Percentiles rank a stretch among this genome's conserved stretches.
Evolutionary conservation across 2,797 vertebrate species (phyloP).

Genomic region (Syndactyla subalaris): DNA sequence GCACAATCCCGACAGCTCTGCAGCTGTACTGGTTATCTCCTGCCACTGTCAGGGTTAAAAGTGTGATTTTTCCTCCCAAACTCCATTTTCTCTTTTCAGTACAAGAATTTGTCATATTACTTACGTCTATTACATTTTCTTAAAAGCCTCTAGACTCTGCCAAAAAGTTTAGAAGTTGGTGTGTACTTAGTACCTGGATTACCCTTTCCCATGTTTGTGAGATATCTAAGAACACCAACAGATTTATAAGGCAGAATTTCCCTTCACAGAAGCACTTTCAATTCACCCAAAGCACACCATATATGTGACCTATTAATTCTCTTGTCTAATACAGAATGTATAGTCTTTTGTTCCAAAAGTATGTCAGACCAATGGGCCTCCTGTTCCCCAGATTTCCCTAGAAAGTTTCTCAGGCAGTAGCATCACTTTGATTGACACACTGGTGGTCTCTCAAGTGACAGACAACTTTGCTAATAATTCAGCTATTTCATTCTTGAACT

Average conservation of each 20-base stretch:
- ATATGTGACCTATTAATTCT: not conserved
- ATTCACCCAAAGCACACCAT: not conserved
- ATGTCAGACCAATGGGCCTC: not conserved
- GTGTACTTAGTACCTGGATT: not conserved
- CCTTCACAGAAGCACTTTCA: not conserved
- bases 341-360: not conserved
- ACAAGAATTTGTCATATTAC: not conserved
- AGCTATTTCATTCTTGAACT: not conserved
- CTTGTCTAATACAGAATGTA: not conserved
- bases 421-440: not conserved
- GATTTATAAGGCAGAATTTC: not conserved
- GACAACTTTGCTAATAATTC: not conserved
- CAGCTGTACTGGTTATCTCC: not conserved
- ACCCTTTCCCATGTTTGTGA: not conserved
- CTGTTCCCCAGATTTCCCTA: not conserved
- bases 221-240: not conserved
- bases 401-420: not conserved
- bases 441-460: not conserved
- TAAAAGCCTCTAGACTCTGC: not conserved
- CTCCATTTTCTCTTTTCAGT: not conserved
- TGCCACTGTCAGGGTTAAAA: not conserved
- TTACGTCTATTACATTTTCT: not conserved
- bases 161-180: not conserved
- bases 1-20: not conserved
- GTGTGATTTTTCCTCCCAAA: not conserved